Evolutionary conservation across 1,140 invertebrate species (phyloP), one percentile per base, ranked within the genome.

Genomic region (Thalassaphorura encarpata): DNA sequence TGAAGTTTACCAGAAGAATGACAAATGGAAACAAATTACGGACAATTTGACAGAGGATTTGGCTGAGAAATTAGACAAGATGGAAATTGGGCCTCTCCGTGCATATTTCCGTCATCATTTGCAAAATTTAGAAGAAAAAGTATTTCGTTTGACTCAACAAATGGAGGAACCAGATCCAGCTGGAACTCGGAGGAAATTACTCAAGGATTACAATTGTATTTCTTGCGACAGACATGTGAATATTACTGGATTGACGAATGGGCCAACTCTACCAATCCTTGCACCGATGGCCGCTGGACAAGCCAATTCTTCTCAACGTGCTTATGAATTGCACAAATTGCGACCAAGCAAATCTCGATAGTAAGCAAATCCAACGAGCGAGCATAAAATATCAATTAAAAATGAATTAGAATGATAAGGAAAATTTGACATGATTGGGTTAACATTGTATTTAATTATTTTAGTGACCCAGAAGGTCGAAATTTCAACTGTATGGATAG

Each of bases 221-320:
- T 83, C 82, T 0, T 86, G 84, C 62, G 81, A 85, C 59, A 80
- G 80, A 18, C 75, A 82, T 21, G 81, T 78, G 0, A 75, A 82
- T 0, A 84, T 85, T 80, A 71, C 72, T 11, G 79, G 73, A 58
- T 72, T 82, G n/a, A 73, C 78, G 2, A 71, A 72, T 36, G 61
- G 69, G 1, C 70, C 76, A 4, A 61, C 70, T 8, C 66, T 73
- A 0, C 76, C 77, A 0, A 63, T 70, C 23, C 62, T 70, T 39
- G 56, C 77, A 40, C 71, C 77, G 1, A 73, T 79, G 2, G 75
- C 72, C 5, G 56, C 60, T 19, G 57, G 60, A 27, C 58, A 62
- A 19, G 2, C 45, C 8, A 65, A 45, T 27, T 60, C 52, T 1
- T 54, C 56, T 16, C 52, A 49, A 33, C 36, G 60, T 11, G 60